phyloP scores from a whole-genome alignment of 2,797 vertebrate species.

The Myiotriccus ornatus region DNA sequence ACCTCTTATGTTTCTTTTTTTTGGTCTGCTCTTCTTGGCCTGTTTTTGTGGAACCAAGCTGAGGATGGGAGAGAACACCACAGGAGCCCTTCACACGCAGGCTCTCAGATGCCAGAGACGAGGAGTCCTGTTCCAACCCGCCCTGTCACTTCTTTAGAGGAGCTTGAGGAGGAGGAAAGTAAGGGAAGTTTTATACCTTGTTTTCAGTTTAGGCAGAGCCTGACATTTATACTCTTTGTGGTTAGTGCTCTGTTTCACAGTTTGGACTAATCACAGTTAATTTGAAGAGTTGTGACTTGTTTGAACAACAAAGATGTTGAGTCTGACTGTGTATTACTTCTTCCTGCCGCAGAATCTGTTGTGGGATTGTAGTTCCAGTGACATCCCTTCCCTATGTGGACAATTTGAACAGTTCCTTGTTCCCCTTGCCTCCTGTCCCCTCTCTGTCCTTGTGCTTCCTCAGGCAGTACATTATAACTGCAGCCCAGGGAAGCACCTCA shows the following conservation, averaged over 20 bases:
- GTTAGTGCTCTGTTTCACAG: background rate
- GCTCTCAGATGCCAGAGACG: constrained; percentile 46
- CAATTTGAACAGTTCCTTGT: background rate
- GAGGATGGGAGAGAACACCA: constrained; percentile 63
- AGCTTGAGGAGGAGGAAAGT: constrained; percentile 79
- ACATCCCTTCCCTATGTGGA: background rate
- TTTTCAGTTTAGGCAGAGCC: background rate
- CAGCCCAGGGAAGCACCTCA: background rate
- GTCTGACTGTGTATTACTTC: background rate
- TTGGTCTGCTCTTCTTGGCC: background rate
- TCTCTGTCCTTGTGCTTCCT: background rate
- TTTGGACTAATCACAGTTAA: background rate
- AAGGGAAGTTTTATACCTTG: constrained; percentile 46
- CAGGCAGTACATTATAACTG: background rate
- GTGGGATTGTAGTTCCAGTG: background rate
- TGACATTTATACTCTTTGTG: background rate
- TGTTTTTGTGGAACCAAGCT: constrained; percentile 34
- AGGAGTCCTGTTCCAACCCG: constrained; percentile 22
- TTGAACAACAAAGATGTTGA: background rate
- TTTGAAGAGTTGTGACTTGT: background rate
- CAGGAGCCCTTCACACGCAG: constrained; percentile 48
- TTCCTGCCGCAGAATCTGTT: background rate
- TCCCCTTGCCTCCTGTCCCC: background rate
- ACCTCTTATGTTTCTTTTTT: background rate
- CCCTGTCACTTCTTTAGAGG: constrained; percentile 61